Conservation (phyloP, 1,140 invertebrate genomes). For the Drosophila auraria region DNA sequence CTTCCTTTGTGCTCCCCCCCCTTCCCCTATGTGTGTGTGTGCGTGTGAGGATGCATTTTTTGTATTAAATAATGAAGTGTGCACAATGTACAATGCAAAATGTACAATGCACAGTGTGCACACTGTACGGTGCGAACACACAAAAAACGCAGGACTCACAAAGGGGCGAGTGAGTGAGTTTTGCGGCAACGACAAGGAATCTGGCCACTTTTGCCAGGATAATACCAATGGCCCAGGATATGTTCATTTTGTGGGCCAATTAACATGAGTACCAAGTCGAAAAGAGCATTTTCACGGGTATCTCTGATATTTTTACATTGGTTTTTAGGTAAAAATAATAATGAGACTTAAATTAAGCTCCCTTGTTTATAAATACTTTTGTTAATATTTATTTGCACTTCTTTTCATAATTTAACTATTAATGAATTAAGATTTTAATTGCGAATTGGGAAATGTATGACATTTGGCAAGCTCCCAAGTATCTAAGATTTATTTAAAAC, state of each 20-base stretch:
- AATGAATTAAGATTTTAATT: too few relatives aligned
- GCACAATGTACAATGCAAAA: constrained; percentile 17
- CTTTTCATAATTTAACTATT: too few relatives aligned
- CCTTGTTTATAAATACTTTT: too few relatives aligned
- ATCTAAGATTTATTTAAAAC: too few relatives aligned
- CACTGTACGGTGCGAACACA: neutral
- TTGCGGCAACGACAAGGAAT: constrained; percentile 7
- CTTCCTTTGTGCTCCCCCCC: constrained; percentile 17
- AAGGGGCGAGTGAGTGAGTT: constrained; percentile 3
- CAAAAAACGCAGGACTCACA: constrained; percentile 6
- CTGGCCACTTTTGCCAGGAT: constrained; percentile 9
- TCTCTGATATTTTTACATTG: neutral
- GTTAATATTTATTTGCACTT: too few relatives aligned
- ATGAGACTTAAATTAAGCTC: too few relatives aligned
- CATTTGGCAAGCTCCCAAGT: too few relatives aligned
- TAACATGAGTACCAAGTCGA: neutral
- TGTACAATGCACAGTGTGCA: neutral
- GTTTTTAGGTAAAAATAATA: too few relatives aligned
- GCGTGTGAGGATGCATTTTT: constrained; percentile 45
- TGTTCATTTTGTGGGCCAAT: neutral
- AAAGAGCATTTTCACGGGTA: neutral
- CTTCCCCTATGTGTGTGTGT: neutral
- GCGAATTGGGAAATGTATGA: too few relatives aligned
- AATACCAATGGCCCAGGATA: neutral
- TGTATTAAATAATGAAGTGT: constrained; percentile 46